Conservation (phyloP, 2,113 vertebrate species). For the Dinomys branickii region DNA sequence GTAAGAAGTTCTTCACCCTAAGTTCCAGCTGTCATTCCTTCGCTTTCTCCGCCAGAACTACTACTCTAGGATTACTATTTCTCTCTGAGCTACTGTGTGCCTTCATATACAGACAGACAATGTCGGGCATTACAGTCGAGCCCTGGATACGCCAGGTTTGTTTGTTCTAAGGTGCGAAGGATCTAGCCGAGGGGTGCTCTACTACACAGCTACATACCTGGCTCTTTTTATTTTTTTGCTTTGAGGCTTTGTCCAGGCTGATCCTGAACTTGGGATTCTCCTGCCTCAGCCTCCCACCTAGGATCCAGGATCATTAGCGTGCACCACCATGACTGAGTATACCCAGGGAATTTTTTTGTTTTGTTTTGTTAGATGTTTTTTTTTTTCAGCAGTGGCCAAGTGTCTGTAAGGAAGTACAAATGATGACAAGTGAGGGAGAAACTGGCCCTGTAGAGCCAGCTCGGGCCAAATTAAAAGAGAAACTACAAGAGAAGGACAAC, state of each 20-base stretch:
- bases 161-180: not conserved
- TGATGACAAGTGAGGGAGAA: not conserved
- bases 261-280: not conserved
- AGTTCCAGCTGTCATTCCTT: not conserved
- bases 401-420: not conserved
- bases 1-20: not conserved
- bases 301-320: not conserved
- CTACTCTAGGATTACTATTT: not conserved
- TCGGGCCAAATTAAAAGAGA: not conserved
- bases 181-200: not conserved
- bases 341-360: not conserved
- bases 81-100: not conserved
- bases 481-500: not conserved
- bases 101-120: not conserved
- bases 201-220: not conserved
- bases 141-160: not conserved
- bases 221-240: not conserved
- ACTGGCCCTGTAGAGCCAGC: not conserved
- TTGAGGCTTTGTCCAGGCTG: not conserved
- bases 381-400: not conserved
- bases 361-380: not conserved
- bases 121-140: not conserved
- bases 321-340: not conserved
- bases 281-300: not conserved
- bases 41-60: not conserved